Percentiles rank a stretch among this genome's conserved stretches.
phyloP scores from a whole-genome alignment of 2,888 invertebrate genomes.

The Blomia tropicalis region DNA sequence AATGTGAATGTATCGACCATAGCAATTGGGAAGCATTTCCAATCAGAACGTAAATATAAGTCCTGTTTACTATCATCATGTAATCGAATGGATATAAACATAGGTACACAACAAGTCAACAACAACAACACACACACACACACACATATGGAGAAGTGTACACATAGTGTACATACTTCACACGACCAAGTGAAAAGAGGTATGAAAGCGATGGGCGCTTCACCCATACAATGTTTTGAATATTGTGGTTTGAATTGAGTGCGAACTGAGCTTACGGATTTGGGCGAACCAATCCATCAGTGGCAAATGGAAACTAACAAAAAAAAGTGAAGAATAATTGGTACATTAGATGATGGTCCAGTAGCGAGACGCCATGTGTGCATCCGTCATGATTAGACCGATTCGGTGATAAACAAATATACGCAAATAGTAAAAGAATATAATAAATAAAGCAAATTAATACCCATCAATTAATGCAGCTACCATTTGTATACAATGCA shows the following conservation, averaged over 20 bases:
- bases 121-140: too few relatives aligned
- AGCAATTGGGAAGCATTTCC: background rate
- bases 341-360: background rate
- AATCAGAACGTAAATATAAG: background rate
- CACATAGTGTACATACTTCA: too few relatives aligned
- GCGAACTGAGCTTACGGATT: too few relatives aligned
- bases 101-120: too few relatives aligned
- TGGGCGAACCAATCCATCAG: background rate
- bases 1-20: background rate
- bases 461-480: background rate
- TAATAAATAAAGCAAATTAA: slow-evolving; percentile 7
- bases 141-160: too few relatives aligned
- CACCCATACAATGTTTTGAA: background rate
- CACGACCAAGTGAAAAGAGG: too few relatives aligned
- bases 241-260: background rate
- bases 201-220: too few relatives aligned
- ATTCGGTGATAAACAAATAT: background rate
- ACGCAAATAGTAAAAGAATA: too few relatives aligned
- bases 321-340: background rate
- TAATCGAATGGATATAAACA: too few relatives aligned
- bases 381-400: too few relatives aligned
- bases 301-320: too few relatives aligned
- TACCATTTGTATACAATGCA: too few relatives aligned
- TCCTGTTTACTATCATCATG: background rate
- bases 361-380: background rate